Conservation (phyloP, 2,797 vertebrate genomes). For the Sarcoramphus papa region DNA sequence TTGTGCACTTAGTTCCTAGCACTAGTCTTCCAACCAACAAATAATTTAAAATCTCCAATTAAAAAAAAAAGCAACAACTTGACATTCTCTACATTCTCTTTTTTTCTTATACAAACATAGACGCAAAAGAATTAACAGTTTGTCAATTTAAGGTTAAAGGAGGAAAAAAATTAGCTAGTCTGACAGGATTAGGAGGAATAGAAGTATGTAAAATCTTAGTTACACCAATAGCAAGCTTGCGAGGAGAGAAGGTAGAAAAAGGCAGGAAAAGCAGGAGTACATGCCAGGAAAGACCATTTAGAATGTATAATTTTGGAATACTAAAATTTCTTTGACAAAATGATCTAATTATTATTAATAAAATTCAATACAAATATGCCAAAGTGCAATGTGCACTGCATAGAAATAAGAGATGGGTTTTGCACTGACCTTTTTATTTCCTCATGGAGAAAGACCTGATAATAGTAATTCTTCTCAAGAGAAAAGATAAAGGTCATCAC, state of each 20-base stretch:
- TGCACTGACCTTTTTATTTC: conserved; percentile 50
- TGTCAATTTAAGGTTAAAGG: not conserved
- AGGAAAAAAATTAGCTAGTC: not conserved
- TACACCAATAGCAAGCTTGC: not conserved
- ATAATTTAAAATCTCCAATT: not conserved
- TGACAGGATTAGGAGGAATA: not conserved
- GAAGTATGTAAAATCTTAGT: not conserved
- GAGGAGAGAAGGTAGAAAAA: not conserved
- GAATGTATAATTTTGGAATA: not conserved
- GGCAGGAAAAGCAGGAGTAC: not conserved
- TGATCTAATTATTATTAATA: not conserved
- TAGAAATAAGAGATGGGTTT: conserved; percentile 8
- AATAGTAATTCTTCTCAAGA: conserved; percentile 49
- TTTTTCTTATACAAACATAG: not conserved
- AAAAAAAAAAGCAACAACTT: not conserved
- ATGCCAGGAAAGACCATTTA: not conserved
- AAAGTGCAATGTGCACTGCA: not conserved
- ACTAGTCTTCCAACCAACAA: not conserved
- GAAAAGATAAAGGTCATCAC: conserved; percentile 53
- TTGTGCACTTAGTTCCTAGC: not conserved
- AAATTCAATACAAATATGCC: conserved; percentile 8
- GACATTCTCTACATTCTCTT: not conserved
- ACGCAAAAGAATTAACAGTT: not conserved
- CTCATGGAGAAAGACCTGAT: conserved; percentile 11
- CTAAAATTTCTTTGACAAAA: not conserved